Evolutionary conservation across 2,888 invertebrate species (phyloP), one percentile per base, ranked within the genome.

Genomic region (Gymnocheta viridis): DNA sequence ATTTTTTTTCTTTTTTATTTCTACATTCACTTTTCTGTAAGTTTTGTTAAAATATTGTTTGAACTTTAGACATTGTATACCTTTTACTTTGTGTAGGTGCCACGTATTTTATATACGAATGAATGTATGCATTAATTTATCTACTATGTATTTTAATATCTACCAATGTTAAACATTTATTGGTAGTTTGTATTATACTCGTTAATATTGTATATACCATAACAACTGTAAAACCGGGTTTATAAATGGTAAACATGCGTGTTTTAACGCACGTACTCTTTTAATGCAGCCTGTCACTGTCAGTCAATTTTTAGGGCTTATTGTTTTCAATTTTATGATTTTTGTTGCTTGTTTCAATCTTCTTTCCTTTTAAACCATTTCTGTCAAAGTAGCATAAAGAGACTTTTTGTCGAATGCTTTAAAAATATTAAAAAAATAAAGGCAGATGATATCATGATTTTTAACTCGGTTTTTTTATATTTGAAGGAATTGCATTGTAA

Each of bases 1-100:
- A n/a, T n/a, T n/a, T n/a, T n/a, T n/a, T 49, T 2, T 22, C 12
- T 3, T 49, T 9, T 47, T 47, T 17, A 17, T 47, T 47, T 49
- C 22, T 51, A 72, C 72, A 54, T 67, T 77, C 60, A 73, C 60
- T 62, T 78, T 17, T 60, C 41, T 72, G n/a, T 58, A 47, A 64
- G 14, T 56, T 60, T 70, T 51, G 17, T 54, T 56, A 19, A 64
- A 22, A 17, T 1, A 47, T 83, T 51, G 69, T 38, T 74, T 54
- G 56, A 49, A 35, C n/a, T 24, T 58, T n/a, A 64, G 29, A 38
- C 10, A 32, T 62, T 51, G 35, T 82, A 3, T 70, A 77, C 62
- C 76, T 82, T 85, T 82, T 70, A 81, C 67, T 76, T 74, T 73
- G 76, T 47, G 74, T 82, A 82, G 72, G 60, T 81, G 76, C 73